Evolutionary conservation across 2,113 vertebrate genomes (phyloP), one percentile per base, ranked within the genome.

Genomic region (Poeciliopsis retropinna): DNA sequence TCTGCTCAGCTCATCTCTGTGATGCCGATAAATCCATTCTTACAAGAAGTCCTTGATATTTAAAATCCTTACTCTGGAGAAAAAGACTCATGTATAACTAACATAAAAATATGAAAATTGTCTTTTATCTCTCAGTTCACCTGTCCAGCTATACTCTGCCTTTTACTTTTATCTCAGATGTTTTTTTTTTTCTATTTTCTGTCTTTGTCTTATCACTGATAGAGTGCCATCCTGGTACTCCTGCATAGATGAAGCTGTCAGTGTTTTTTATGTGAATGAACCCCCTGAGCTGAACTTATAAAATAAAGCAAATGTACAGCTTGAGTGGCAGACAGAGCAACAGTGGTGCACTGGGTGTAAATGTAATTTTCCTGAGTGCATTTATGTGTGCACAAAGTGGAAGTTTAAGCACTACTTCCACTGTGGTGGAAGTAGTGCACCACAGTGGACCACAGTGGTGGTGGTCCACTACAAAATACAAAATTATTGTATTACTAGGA

Each of bases 21-120:
- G 31, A 32, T 81, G 66, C 70, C 64, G 67, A 71, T 86, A 81
- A 85, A 85, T 86, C 81, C 67, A 81, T 83, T 72, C 62, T 67
- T 71, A 73, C 63, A 80, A 31, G 30, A 44, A 75, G 71, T 67
- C 71, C 44, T 86, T 86, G 71, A 86, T 85, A 81, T 87, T 83
- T 80, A 87, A 83, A 85, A 65, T 81, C 75, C 78, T 75, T 25
- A 34, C 54, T 41, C 57, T 70, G 61, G 31, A 74, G 76, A 73
- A 81, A 76, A n/a, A 0, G 1, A 25, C 54, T 70, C 32, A 62
- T 60, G 32, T 84, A 69, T 80, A 74, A 70, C 54, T 61, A 28
- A 10, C 6, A 57, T 57, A 57, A 57, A 57, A 10, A 25, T n/a
- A 57, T 25, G 10, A 57, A 25, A 25, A 7, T 5, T 67, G 30